A percentile compares a stretch with the other conserved stretches of the same genome.
Evolutionary conservation across 2,797 vertebrate species (phyloP).

Genomic region (Anguilla megastoma): DNA sequence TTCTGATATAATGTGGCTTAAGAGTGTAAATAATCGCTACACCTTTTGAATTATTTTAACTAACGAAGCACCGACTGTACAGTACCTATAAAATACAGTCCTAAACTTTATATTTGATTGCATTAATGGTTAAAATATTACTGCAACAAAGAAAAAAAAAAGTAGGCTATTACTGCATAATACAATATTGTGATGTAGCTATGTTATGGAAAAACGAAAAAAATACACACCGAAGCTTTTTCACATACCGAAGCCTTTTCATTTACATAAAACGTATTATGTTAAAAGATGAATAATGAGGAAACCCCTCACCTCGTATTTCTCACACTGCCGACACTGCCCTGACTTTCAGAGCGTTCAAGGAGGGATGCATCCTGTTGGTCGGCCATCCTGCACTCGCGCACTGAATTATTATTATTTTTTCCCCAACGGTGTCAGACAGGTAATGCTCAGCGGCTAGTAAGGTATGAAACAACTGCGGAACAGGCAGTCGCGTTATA

Average conservation of each 20-base stretch:
- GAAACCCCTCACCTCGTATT: neutral
- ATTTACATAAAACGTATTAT: neutral
- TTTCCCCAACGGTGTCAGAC: no score
- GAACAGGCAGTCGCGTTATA: neutral
- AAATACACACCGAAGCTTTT: neutral
- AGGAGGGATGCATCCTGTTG: slow-evolving; percentile 7
- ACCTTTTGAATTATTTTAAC: neutral
- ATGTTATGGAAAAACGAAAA: neutral
- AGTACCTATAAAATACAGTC: neutral
- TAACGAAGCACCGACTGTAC: neutral
- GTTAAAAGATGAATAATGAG: neutral
- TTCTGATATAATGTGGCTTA: no score
- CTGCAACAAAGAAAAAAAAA: neutral
- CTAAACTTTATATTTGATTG: neutral
- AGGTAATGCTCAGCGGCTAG: no score
- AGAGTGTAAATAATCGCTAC: no score
- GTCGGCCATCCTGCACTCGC: neutral
- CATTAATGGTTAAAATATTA: neutral
- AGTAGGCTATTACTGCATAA: neutral
- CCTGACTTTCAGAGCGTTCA: neutral
- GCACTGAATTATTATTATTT: no score
- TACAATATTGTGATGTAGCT: neutral
- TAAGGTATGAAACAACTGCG: neutral
- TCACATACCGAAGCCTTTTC: no score
- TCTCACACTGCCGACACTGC: neutral